Evolutionary conservation across 2,888 invertebrate species (phyloP), one percentile per base, ranked within the genome.

Genomic region (Chaetogeoica ovagalla): DNA sequence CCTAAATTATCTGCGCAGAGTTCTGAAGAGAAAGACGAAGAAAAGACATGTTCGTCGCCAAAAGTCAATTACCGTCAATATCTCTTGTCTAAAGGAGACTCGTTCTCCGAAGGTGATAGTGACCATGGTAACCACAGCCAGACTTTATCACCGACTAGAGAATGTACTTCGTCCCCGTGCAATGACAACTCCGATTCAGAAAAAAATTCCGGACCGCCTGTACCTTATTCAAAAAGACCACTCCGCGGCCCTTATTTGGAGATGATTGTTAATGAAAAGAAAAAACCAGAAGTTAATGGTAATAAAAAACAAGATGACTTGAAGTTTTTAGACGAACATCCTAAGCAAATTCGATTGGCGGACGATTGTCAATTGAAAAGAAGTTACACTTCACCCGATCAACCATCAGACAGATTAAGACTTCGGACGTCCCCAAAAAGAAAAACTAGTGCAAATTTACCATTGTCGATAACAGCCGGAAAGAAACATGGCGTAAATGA

Each of bases 231-330:
- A 30, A 95, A 93, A 85, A 88, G 92, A 37, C 92, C 93, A 0
- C 86, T 93, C 11, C 88, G 93, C 21, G 93, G 93, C 1, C 93
- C 93, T 0, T 93, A 93, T 84, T 92, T 92, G 0, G 92, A 93
- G 85, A 93, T 93, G 93, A 86, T 93, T 43, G 93, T 93, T 85
- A 92, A 92, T 0, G 93, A 93, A 87, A 92, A 93, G 91, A 92
- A 92, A 83, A 86, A 81, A 84, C 84, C 84, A 52, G 87, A 87
- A 82, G 84, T 85, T 57, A 84, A 87, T 62, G 89, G 89, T 84
- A 87, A 30, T 30, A 30, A 89, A 82, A 88, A 89, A 82, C 89
- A 88, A 82, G 90, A 89, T 83, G 90, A 91, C 66, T 86, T 91
- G 69, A 88, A 88, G 83, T 89, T 89, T 84, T 85, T 89, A 39